Evolutionary conservation across 2,113 vertebrate genomes (phyloP).

Genomic region (Hucho hucho): DNA sequence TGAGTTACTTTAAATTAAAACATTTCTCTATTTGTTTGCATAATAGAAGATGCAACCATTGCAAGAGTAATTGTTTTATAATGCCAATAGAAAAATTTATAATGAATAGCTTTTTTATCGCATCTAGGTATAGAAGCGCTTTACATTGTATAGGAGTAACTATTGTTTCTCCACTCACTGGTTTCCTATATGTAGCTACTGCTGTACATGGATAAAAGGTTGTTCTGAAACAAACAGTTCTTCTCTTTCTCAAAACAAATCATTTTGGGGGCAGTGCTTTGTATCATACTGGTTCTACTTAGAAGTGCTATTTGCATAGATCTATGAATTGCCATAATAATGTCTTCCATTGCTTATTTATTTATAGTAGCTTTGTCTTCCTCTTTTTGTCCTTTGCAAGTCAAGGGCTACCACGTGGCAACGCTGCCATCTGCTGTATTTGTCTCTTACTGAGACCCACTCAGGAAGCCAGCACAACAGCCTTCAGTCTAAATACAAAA

Average conservation of each 20-base stretch:
- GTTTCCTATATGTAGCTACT: neutral
- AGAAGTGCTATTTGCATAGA: neutral
- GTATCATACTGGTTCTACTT: neutral
- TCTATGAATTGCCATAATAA: conserved; percentile 15
- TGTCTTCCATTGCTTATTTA: neutral
- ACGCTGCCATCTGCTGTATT: conserved; percentile 61
- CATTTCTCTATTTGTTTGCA: neutral
- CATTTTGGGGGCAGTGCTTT: conserved; percentile 5
- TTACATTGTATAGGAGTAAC: neutral
- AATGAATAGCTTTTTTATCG: neutral
- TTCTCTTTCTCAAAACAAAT: neutral
- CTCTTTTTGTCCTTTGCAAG: too few species aligned
- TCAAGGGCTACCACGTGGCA: conserved; percentile 30
- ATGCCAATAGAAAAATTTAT: neutral
- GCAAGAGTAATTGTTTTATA: too few species aligned
- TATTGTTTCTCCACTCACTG: neutral
- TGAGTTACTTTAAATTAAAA: neutral
- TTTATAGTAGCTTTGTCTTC: neutral
- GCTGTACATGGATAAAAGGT: neutral
- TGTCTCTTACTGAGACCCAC: too few species aligned
- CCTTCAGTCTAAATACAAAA: neutral
- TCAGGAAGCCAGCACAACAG: neutral
- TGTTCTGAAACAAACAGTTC: neutral
- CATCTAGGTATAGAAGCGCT: neutral
- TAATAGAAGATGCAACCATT: neutral